These are phyloP conservation scores for Maniola jurtina DNA, from an alignment of 1,140 invertebrate species.

Conservation along the genomic window DNA sequence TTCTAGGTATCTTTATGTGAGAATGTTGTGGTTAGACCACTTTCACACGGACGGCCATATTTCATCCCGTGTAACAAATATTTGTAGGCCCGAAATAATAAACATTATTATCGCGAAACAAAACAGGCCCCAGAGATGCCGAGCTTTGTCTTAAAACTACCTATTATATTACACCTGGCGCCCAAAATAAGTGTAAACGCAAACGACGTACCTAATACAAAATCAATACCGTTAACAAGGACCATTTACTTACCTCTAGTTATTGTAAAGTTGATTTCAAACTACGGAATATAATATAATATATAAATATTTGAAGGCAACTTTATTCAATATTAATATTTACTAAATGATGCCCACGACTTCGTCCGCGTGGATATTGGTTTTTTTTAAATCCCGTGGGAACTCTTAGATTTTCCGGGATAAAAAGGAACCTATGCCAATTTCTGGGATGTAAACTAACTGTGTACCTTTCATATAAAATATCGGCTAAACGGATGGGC, in stretches of 20 bases:
- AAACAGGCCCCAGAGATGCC: constrained; percentile 17
- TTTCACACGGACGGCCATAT: neutral
- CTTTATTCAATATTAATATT: no score
- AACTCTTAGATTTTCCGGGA: no score
- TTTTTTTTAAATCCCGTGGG: no score
- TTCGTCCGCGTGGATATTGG: no score
- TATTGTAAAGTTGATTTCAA: no score
- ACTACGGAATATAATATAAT: no score
- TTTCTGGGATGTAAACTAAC: no score
- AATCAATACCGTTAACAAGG: constrained; percentile 11
- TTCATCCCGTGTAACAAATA: constrained; percentile 25
- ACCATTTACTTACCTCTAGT: neutral
- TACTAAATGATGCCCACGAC: no score
- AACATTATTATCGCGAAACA: constrained; percentile 26
- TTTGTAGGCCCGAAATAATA: constrained; percentile 29
- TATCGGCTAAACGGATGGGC: no score
- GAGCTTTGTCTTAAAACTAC: constrained; percentile 24
- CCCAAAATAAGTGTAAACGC: constrained; percentile 15
- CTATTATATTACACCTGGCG: constrained; percentile 17
- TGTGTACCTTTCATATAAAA: no score
- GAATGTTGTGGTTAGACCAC: neutral
- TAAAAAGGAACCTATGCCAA: no score
- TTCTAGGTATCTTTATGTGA: neutral
- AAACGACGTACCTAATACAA: constrained; percentile 23
- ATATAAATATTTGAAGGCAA: no score